Base-by-base conservation (phyloP, 2,797 vertebrate genomes). In the Micromesistius poutassou region DNA sequence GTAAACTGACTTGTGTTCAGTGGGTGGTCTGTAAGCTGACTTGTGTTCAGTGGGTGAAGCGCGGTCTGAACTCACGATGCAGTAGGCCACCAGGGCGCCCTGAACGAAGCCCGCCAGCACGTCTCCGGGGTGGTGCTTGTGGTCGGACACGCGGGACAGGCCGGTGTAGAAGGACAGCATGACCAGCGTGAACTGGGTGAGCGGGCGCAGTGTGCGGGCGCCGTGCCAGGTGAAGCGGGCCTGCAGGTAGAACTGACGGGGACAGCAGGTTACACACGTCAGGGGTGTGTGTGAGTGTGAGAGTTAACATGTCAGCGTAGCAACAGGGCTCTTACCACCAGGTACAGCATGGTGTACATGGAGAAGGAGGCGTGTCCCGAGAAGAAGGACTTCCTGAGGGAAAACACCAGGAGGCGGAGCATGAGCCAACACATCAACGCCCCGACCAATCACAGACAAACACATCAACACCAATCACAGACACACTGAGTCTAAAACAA, bases 81-180 rank as follows among this genome's bases (percentile, higher is more conserved):
- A 97, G 90, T 97, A 97, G 81, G 98, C 96, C 94, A 99, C 98
- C 91, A 99, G 89, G 77, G 98, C 96, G 74, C 98, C 98, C 91
- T 98, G 97, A 22, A 90, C 87, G 81, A 99, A 99, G 72, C 98
- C 98, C 0, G 96, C 98, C 91, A 99, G 91, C 71, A 99, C 97
- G 0, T 99, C 98, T 0, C 95, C 93, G 68, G 97, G 97, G 88
- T 99, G 98, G 88, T 99, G 98, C 91, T 98, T 98, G 93, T 99
- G 96, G 90, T 99, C 98, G 0, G 98, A 98, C 1, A 99, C 95
- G 0, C 98, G 96, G 77, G 97, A 98, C 90, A 99, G 84, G 80
- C 98, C 98, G 0, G 97, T 98, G 94, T 98, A 99, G 88, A 99
- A 98, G 0, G 98, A 96, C 97, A 99, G 98, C 97, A 99, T 98